Evolutionary conservation across 30 jellyfish, hydroid and myxozoan species (phyloP).

Genomic region (Aurelia sp.): DNA sequence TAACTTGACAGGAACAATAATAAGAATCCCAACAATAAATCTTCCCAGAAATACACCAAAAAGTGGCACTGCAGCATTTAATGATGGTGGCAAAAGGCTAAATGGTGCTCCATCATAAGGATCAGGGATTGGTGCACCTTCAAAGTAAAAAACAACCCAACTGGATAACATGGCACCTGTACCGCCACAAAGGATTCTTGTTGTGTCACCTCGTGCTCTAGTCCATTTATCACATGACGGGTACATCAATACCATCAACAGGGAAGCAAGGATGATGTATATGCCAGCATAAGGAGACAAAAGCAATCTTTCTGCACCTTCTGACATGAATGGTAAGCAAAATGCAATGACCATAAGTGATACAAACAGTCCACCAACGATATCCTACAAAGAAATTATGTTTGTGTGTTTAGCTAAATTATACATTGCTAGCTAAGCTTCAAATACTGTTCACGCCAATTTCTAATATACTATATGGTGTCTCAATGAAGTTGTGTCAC

Average conservation of each 20-base stretch:
- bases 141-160: slow-evolving; percentile 83
- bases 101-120: slow-evolving; percentile 91
- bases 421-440: too few species aligned
- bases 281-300: slow-evolving; percentile 80
- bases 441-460: too few species aligned
- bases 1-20: slow-evolving; percentile 83
- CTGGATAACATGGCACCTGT: slow-evolving; percentile 89
- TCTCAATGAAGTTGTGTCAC: too few species aligned
- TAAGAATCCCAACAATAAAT: slow-evolving; percentile 72
- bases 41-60: slow-evolving; percentile 37
- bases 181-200: slow-evolving; percentile 89
- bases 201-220: slow-evolving; percentile 93
- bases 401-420: too few species aligned
- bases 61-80: slow-evolving; percentile 18
- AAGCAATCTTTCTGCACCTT: slow-evolving; percentile 74
- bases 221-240: slow-evolving; percentile 92
- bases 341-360: slow-evolving; percentile 76
- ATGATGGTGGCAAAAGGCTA: slow-evolving; percentile 2
- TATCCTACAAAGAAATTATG: slow-evolving; percentile 59
- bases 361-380: slow-evolving; percentile 88
- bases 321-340: slow-evolving; percentile 82
- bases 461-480: too few species aligned
- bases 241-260: slow-evolving; percentile 69
- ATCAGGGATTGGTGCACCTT: slow-evolving; percentile 80
- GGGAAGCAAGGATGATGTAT: slow-evolving; percentile 66